A percentile compares a stretch with the other conserved stretches of the same genome.
phyloP scores from a whole-genome alignment of 1,140 invertebrate genomes.

The Orius laevigatus region DNA sequence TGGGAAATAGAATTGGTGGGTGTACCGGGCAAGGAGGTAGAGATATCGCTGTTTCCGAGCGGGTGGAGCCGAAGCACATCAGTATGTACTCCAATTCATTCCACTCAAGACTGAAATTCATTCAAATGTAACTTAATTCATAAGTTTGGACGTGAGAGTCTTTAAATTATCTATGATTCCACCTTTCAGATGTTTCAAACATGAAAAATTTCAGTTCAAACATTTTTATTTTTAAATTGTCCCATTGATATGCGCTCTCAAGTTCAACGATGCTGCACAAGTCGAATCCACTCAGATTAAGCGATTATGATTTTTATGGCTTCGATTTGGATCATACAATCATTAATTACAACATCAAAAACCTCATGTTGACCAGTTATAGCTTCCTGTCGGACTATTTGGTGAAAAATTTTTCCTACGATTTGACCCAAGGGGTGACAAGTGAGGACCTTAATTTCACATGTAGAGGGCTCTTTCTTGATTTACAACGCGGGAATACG shows the following conservation, averaged over 20 bases:
- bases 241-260: neutral
- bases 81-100: too few species aligned
- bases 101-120: too few species aligned
- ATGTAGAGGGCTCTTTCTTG: conserved; percentile 58
- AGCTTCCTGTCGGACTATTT: conserved; percentile 42
- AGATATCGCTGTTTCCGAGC: too few species aligned
- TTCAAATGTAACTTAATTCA: too few species aligned
- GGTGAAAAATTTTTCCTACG: conserved; percentile 43
- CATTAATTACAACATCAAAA: conserved; percentile 46
- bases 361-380: conserved; percentile 44
- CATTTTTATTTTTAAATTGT: neutral
- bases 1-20: too few species aligned
- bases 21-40: too few species aligned
- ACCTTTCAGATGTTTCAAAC: neutral
- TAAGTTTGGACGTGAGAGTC: neutral
- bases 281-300: conserved; percentile 25
- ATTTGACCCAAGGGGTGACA: conserved; percentile 33
- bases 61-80: too few species aligned
- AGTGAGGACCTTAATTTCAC: conserved; percentile 42
- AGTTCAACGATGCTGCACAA: too few species aligned
- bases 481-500: conserved; percentile 52
- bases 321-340: conserved; percentile 67
- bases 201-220: neutral
- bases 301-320: conserved; percentile 56
- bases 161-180: too few species aligned